Base-by-base conservation (phyloP, 1,140 invertebrate species). In the Proctacanthus coquilletti region DNA sequence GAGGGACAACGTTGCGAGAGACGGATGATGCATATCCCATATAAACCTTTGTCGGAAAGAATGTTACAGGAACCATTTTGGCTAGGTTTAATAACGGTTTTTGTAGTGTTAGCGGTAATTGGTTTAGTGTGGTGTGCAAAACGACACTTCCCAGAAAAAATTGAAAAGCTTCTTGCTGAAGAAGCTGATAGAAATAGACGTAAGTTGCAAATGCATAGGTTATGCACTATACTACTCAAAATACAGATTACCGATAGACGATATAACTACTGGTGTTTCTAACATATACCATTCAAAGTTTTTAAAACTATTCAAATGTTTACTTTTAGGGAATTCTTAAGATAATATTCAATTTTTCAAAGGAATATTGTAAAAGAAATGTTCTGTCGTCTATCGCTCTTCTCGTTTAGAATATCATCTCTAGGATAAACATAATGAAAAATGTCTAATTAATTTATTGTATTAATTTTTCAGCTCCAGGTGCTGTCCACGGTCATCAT, bases 31-130 rank as follows among this genome's bases (percentile, higher is more conserved):
- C 58, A 69, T 45, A 78, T 80, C 43, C 75, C 75, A 2, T 78
- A 70, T 52, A 76, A 74, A 43, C 76, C 77, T 2, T 49, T 80
- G 17, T 74, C 74, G 27, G 66, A 81, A 38, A 55, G 80, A 17
- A 84, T 85, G 80, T 61, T 84, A 4, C 75, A 83, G 47, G 80
- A 85, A 53, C 80, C 80, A 0, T 84, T 85, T 56, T 85, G 80
- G 80, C 58, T 85, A 11, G 80, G 80, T 2, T 63, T 85, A 11
- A 80, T 84, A 51, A 80, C 80, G 0, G 80, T 85, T 8, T 77
- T 75, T 39, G 68, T 77, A 4, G 80, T 84, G 5, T 65, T 85
- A 42, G 70, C 68, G 23, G 64, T 79, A 15, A 77, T 85, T 42
- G 78, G 77, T 8, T 60, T 81, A 15, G 70, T 83, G 5, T 84